phyloP scores from a whole-genome alignment of 2,888 invertebrate genomes.

The Protophormia terraenovae region DNA sequence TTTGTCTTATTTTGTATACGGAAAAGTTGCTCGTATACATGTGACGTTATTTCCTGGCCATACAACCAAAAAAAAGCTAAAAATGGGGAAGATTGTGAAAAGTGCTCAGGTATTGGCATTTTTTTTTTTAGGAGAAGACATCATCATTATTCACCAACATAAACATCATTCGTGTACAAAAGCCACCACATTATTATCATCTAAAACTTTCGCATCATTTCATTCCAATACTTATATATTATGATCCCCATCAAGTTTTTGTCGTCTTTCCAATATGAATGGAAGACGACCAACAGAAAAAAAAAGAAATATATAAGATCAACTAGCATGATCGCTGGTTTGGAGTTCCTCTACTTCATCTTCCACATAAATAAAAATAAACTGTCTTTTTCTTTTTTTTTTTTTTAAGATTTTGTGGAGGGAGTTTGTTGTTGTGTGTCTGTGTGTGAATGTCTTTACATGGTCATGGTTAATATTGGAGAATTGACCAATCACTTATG shows the following conservation, averaged over 20 bases:
- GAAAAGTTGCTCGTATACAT: slow-evolving; percentile 53
- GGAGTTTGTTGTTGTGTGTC: slow-evolving; percentile 31
- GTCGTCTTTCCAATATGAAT: slow-evolving; percentile 50
- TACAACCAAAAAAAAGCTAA: background rate
- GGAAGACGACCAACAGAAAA: background rate
- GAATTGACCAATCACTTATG: slow-evolving; percentile 76
- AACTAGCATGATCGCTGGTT: slow-evolving; percentile 54
- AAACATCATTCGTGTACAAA: slow-evolving; percentile 38
- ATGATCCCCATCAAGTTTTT: slow-evolving; percentile 62
- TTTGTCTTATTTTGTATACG: background rate
- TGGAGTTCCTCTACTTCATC: slow-evolving; percentile 44
- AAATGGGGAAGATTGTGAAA: slow-evolving; percentile 5
- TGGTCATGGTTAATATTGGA: slow-evolving; percentile 64
- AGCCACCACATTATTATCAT: slow-evolving; percentile 42
- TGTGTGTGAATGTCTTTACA: slow-evolving; percentile 15
- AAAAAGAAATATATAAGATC: slow-evolving; percentile 47
- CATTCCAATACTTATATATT: slow-evolving; percentile 37
- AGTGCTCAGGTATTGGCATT: slow-evolving; percentile 28
- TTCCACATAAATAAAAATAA: slow-evolving; percentile 49
- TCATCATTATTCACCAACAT: slow-evolving; percentile 64
- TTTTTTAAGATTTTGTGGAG: slow-evolving; percentile 41
- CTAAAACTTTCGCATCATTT: slow-evolving; percentile 40
- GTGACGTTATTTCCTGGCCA: slow-evolving; percentile 71
- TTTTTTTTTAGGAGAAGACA: slow-evolving; percentile 47
- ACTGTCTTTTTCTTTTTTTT: slow-evolving; percentile 5